Percentiles rank a stretch among this genome's conserved stretches.
Conservation (phyloP, 1,140 invertebrate genomes). For the Callitettix versicolor region DNA sequence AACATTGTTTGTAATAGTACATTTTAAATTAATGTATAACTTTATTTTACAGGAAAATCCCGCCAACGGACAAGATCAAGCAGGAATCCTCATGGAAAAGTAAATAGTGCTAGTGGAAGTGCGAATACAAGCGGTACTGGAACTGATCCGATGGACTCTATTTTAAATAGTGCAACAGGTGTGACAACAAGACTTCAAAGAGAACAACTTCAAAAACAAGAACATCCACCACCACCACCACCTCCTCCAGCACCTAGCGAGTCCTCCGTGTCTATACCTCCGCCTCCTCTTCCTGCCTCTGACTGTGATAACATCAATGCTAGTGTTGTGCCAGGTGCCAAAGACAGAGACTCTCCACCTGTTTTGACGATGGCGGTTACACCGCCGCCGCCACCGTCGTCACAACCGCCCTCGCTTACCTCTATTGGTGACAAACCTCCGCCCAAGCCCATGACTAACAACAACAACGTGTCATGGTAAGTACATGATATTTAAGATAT, state of each 20-base stretch:
- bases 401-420: background rate
- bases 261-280: conserved; percentile 1
- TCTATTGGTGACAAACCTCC: background rate
- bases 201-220: conserved; percentile 55
- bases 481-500: too few relatives aligned
- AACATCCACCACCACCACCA: conserved; percentile 14
- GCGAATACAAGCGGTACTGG: conserved; percentile 7
- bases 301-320: conserved; percentile 8
- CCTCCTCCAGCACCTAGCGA: conserved; percentile 14
- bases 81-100: conserved; percentile 34
- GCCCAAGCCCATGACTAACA: background rate
- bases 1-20: too few relatives aligned
- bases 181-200: conserved; percentile 69
- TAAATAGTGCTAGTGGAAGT: conserved; percentile 18
- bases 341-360: conserved; percentile 1
- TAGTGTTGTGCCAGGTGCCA: background rate
- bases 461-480: conserved; percentile 2
- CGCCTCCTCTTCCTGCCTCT: background rate
- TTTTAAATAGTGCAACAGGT: conserved; percentile 26
- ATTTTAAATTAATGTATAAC: background rate
- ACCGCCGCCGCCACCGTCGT: background rate
- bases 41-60: conserved; percentile 33
- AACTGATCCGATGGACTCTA: conserved; percentile 18
- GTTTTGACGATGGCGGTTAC: background rate
- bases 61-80: conserved; percentile 22